phyloP scores from a whole-genome alignment of 2,797 vertebrate species.

The Bovichtus variegatus region DNA sequence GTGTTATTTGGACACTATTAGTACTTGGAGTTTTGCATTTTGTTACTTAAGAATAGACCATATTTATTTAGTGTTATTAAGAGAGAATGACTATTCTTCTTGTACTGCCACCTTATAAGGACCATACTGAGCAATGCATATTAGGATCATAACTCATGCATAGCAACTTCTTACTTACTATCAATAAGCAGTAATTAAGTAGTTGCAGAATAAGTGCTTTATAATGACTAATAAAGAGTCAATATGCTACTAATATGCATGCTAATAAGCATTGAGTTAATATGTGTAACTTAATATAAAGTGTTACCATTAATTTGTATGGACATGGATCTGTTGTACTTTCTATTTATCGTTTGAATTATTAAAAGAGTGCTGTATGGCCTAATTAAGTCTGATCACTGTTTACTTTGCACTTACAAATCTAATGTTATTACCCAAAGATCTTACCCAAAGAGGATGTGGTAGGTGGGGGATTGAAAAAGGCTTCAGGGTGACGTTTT shows the following conservation, averaged over 20 bases:
- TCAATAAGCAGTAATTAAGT: not conserved
- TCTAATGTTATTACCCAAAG: not conserved
- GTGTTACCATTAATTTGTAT: not conserved
- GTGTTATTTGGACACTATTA: not conserved
- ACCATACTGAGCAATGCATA: not conserved
- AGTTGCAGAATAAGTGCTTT: not conserved
- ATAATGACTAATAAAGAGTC: not conserved
- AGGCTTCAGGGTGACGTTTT: not conserved
- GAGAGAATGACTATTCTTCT: not conserved
- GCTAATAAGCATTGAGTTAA: too few species aligned
- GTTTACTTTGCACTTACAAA: slow-evolving; percentile 19
- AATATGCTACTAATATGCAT: not conserved
- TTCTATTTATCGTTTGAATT: slow-evolving; percentile 34
- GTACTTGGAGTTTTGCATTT: not conserved
- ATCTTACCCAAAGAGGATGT: not conserved
- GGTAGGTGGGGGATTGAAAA: not conserved
- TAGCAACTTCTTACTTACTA: not conserved
- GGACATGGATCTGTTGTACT: slow-evolving; percentile 15
- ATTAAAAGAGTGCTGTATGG: slow-evolving; percentile 19
- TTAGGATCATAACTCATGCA: not conserved
- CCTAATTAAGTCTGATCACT: slow-evolving; percentile 12
- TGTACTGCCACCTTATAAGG: not conserved
- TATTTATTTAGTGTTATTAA: not conserved
- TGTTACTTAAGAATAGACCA: not conserved
- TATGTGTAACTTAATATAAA: not conserved